Conservation (phyloP, 2,888 invertebrate genomes). For the Erebia palarica region DNA sequence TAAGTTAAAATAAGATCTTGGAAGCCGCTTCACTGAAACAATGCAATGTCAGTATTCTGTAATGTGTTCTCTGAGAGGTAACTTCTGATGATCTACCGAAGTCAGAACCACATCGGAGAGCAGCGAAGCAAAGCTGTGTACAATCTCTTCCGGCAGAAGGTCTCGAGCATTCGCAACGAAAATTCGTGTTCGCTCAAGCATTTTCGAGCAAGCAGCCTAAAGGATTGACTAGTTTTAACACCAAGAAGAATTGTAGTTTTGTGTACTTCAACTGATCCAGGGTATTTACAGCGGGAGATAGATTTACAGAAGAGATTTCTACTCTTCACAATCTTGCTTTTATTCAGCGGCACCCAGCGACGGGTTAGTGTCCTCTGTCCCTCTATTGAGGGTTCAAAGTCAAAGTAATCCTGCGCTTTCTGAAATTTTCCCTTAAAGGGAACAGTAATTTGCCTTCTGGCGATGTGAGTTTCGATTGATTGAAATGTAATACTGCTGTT, state of each 20-base stretch:
- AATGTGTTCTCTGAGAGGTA: no score
- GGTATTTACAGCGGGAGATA: neutral
- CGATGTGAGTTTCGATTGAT: neutral
- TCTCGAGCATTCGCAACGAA: neutral
- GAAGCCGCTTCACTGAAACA: no score
- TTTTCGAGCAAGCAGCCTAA: neutral
- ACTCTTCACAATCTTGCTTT: neutral
- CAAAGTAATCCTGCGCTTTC: no score
- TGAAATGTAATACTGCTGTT: neutral
- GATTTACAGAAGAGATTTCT: neutral
- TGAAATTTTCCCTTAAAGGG: neutral
- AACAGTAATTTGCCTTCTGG: neutral
- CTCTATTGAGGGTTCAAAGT: no score
- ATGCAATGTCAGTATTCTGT: no score
- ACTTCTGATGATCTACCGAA: neutral
- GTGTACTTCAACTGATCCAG: no score
- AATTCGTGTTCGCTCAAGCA: neutral
- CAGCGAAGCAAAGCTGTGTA: slow-evolving; percentile 9
- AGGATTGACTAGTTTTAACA: neutral
- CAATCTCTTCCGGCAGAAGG: slow-evolving; percentile 6
- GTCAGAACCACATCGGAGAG: neutral
- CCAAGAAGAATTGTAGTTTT: no score
- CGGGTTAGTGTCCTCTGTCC: no score
- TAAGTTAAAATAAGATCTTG: no score
- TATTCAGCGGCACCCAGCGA: no score